Evolutionary conservation across 2,113 vertebrate species (phyloP), one percentile per base, ranked within the genome.

Genomic region (Setophaga kirtlandii): DNA sequence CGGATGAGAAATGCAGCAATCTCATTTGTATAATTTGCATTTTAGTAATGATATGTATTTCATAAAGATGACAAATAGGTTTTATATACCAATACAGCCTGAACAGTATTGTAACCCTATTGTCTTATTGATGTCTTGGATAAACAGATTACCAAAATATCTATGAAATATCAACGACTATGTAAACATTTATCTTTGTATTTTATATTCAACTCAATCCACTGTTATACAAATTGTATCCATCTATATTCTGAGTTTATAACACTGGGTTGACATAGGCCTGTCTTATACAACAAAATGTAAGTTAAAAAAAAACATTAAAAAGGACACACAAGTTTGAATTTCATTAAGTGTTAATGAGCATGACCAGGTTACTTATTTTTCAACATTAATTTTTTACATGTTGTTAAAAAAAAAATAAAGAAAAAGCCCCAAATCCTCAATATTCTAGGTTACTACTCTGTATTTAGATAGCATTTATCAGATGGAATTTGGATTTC

Each of bases 141-240:
- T 67, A 94, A 92, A 96, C 37, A 94, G 19, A 67, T 63, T 94
- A 68, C 37, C 70, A 91, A 90, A 93, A 87, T n/a, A 84, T 41
- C 52, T 82, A 28, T 22, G 68, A 74, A 73, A 64, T 22, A 88
- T 81, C 35, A 87, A 88, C 14, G 10, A 62, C 24, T 52, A 28
- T 6, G 39, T 37, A 80, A 86, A 12, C 9, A 89, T n/a, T 83
- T 73, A 16, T 79, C 49, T 71, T 78, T 39, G 10, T 37, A 69
- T 25, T 90, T 93, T 37, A 63, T 46, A 83, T 46, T 64, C 10
- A 76, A 56, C 13, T 77, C 28, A 53, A 74, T 49, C 56, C 39
- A 69, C 7, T 53, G 50, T 37, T 31, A 65, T 21, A 80, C 15
- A 82, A 86, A 80, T 73, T 39, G 49, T 50, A 68, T 80, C 25